A percentile compares a stretch with the other conserved stretches of the same genome.
Evolutionary conservation across 2,888 invertebrate species (phyloP).

Genomic region (Mactromeris polynyma): DNA sequence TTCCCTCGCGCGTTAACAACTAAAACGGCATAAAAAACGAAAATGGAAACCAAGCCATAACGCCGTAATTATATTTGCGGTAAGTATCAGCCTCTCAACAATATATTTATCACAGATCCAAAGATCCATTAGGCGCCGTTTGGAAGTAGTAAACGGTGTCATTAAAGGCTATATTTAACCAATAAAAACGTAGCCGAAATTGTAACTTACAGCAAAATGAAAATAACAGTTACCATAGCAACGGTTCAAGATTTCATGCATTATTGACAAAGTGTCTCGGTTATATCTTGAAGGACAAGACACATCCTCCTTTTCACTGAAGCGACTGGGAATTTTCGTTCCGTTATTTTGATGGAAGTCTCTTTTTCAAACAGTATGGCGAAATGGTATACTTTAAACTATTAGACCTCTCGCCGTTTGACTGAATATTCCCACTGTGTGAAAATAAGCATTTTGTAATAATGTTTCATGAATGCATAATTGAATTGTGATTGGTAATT

Average conservation of each 20-base stretch:
- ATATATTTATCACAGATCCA: neutral
- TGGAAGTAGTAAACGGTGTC: neutral
- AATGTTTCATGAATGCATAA: neutral
- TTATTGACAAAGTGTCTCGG: constrained; percentile 44
- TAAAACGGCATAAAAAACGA: neutral
- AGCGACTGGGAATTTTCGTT: neutral
- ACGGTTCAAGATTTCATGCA: constrained; percentile 47
- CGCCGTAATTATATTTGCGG: neutral
- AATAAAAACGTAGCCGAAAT: constrained; percentile 36
- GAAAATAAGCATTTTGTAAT: neutral
- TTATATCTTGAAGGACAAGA: neutral
- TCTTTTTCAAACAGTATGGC: neutral
- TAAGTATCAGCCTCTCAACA: neutral
- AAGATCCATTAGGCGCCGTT: neutral
- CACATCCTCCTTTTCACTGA: neutral
- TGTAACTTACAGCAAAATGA: constrained; percentile 28
- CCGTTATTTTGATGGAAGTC: neutral
- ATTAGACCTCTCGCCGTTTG: neutral
- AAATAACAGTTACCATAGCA: constrained; percentile 32
- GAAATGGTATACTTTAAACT: neutral
- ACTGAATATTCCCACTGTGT: neutral
- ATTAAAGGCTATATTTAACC: constrained; percentile 9
- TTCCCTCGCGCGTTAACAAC: neutral
- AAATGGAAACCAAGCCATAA: neutral
- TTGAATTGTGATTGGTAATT: neutral